Evolutionary conservation across 2,113 vertebrate genomes (phyloP), one percentile per base, ranked within the genome.

Genomic region (Chionomys nivalis): DNA sequence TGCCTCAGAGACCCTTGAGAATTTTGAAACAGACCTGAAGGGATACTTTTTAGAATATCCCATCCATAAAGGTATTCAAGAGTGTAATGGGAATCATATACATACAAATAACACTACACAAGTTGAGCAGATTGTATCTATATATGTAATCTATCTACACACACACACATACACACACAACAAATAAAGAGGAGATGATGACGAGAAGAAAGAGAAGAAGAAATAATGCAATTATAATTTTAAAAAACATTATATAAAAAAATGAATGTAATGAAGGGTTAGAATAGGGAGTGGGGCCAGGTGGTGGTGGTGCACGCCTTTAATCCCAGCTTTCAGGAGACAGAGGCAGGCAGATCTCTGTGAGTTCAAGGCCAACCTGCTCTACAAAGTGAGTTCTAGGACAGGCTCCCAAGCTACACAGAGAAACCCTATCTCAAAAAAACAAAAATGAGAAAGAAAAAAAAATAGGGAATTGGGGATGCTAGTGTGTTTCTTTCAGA

Each of bases 1-100:
- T 16, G 10, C 61, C 81, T 89, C 33, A 77, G 72, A 93, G 42
- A 88, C 61, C 94, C 55, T 92, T 49, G 58, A 89, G 86, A 96
- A 92, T 36, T 55, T 90, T 92, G 12, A 94, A 93, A 58, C 47
- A 63, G 49, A 89, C 47, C 73, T 11, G 10, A 47, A 47, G 58
- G 93, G 72, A 95, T 17, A 58, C 12, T 66, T n/a, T 91, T 70
- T 33, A 90, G 44, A 68, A n/a, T 92, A 42, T 52, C 63, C n/a
- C 4, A 82, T 58, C 13, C 47, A 92, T 87, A 91, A 86, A 70
- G 26, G 28, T 39, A 68, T 73, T 94, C 58, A 90, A 76, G 58
- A 96, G 85, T 66, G 49, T 83, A 95, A 85, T 21, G 26, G 36
- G 24, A 82, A 82, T 61, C 23, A 14, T 61, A 26, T 61, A 14